Percentiles rank a stretch among this genome's conserved stretches.
phyloP scores from a whole-genome alignment of 30 jellyfish, hydroid and myxozoan genomes.

The Cassiopea xamachana region DNA sequence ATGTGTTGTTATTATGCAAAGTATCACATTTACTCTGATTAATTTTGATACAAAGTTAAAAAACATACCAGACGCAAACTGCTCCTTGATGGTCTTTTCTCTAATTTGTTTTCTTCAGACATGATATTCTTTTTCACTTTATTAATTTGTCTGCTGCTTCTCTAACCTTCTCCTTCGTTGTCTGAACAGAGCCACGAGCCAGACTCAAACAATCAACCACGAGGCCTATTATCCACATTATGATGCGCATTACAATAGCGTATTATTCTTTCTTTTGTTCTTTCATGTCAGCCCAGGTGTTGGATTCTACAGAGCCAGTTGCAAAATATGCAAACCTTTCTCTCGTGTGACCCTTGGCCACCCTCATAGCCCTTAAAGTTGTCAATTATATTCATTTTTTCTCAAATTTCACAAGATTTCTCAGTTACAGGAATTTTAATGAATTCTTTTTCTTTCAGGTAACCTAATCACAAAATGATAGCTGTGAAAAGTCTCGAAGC shows the following conservation, averaged over 20 bases:
- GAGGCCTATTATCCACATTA: conserved; percentile 71
- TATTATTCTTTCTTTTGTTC: conserved; percentile 63
- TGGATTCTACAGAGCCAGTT: conserved; percentile 43
- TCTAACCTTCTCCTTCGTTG: conserved; percentile 38
- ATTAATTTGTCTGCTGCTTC: conserved; percentile 29
- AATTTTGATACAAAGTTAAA: not conserved
- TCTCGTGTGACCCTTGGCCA: conserved; percentile 37
- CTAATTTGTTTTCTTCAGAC: conserved; percentile 44
- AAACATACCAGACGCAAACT: conserved; percentile 57
- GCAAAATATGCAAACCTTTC: not conserved
- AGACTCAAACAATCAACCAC: conserved; percentile 62
- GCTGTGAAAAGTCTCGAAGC: too few relatives aligned
- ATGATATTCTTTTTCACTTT: conserved; percentile 19
- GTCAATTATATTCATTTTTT: not conserved
- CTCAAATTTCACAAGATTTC: not conserved
- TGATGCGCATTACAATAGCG: conserved; percentile 61
- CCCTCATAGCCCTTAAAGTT: not conserved
- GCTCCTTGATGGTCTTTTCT: conserved; percentile 64
- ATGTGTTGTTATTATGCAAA: not conserved
- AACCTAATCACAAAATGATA: too few relatives aligned
- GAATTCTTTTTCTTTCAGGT: too few relatives aligned
- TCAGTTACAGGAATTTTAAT: too few relatives aligned
- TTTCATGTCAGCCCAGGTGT: conserved; percentile 77
- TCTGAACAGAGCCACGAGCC: conserved; percentile 41
- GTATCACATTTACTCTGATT: not conserved